phyloP scores from a whole-genome alignment of 1,140 invertebrate species.

The Theocolax elegans region DNA sequence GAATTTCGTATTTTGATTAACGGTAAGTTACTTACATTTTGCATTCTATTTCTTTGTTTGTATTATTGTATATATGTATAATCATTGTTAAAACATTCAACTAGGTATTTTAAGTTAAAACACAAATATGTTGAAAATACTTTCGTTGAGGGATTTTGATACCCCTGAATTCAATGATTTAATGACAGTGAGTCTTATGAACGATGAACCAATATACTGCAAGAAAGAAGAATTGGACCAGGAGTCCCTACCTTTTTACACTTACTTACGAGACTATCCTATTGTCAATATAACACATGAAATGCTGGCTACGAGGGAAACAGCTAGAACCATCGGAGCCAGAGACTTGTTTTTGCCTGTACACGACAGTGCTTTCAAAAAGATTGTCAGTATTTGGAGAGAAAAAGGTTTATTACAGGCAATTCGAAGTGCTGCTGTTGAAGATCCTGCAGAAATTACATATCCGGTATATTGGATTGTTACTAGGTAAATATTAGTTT shows the following conservation, averaged over 20 bases:
- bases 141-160: slow-evolving; percentile 56
- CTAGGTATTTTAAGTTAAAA: too few species aligned
- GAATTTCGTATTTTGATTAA: not conserved
- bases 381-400: slow-evolving; percentile 61
- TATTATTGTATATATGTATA: too few species aligned
- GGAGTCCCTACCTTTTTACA: slow-evolving; percentile 55
- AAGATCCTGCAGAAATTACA: slow-evolving; percentile 59
- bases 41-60: too few species aligned
- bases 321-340: slow-evolving; percentile 54
- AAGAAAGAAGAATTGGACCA: slow-evolving; percentile 51
- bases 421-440: slow-evolving; percentile 64
- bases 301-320: slow-evolving; percentile 61
- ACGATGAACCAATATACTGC: slow-evolving; percentile 47
- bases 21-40: not conserved
- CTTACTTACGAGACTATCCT: slow-evolving; percentile 56
- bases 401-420: slow-evolving; percentile 72
- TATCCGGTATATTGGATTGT: slow-evolving; percentile 56
- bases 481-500: slow-evolving; percentile 49
- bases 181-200: slow-evolving; percentile 50
- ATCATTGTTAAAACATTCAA: too few species aligned
- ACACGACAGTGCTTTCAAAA: slow-evolving; percentile 64
- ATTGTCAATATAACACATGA: slow-evolving; percentile 58
- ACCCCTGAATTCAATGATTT: slow-evolving; percentile 46
- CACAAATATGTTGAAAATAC: slow-evolving; percentile 56
- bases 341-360: slow-evolving; percentile 64